A percentile compares a stretch with the other conserved stretches of the same genome.
phyloP scores from a whole-genome alignment of 2,113 vertebrate species.

The Macquaria australasica region DNA sequence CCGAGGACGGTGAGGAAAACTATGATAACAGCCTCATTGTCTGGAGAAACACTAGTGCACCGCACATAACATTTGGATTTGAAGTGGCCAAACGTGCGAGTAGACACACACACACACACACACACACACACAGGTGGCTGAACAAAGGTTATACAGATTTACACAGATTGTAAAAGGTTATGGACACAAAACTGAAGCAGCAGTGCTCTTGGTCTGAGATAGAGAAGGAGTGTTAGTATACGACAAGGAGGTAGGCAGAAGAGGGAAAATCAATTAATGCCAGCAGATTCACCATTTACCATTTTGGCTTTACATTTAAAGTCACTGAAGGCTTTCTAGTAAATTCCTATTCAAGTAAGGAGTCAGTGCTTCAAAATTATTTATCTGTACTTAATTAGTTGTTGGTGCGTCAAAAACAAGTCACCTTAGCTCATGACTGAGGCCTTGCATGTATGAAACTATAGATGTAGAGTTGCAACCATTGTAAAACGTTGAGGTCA shows the following conservation, averaged over 20 bases:
- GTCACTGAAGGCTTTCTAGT: background rate
- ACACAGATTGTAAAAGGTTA: conserved; percentile 43
- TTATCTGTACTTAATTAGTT: background rate
- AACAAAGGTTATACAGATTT: conserved; percentile 33
- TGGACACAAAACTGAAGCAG: conserved; percentile 19
- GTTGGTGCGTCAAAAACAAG: background rate
- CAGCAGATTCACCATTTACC: background rate
- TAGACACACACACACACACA: background rate
- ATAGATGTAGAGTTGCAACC: background rate
- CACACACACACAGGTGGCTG: background rate
- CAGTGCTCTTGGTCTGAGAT: background rate
- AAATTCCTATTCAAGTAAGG: background rate
- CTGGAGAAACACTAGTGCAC: background rate
- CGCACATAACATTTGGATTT: conserved; percentile 35
- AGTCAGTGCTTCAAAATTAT: background rate
- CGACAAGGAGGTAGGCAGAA: background rate
- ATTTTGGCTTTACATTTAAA: background rate
- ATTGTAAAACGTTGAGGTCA: background rate
- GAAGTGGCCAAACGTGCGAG: background rate
- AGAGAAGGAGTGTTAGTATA: background rate
- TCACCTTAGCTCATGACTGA: background rate
- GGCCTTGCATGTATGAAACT: background rate
- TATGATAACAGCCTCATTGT: conserved; percentile 27
- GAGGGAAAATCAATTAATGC: background rate
- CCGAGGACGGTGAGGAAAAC: conserved; percentile 10